Percentiles rank a stretch among this genome's conserved stretches.
phyloP scores from a whole-genome alignment of 1,140 invertebrate species.

The Caenorhabditis briggsae region DNA sequence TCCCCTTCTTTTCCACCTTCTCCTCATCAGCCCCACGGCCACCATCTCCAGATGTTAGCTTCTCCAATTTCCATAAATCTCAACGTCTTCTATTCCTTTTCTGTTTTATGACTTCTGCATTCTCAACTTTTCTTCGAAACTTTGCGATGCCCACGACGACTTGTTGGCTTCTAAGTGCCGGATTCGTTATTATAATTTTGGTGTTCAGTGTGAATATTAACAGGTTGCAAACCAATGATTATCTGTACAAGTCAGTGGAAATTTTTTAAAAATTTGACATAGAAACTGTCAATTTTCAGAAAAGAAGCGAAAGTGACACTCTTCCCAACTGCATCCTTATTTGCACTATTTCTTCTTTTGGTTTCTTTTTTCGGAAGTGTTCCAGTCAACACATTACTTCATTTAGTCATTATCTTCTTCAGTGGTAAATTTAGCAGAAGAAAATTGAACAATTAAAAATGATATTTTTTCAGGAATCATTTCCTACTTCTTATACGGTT shows the following conservation, averaged over 20 bases:
- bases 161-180: conserved; percentile 1
- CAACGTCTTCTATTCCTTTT: conserved; percentile 32
- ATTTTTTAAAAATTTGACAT: not conserved
- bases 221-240: conserved; percentile 49
- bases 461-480: not conserved
- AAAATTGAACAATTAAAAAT: no score
- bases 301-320: conserved; percentile 55
- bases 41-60: conserved; percentile 32
- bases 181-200: conserved; percentile 8
- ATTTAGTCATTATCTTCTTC: not conserved
- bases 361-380: conserved; percentile 15
- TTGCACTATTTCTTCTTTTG: conserved; percentile 10
- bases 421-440: not conserved
- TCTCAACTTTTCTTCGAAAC: not conserved
- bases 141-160: conserved; percentile 10
- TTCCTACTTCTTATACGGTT: conserved; percentile 20
- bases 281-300: conserved; percentile 8
- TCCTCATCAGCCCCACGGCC: conserved; percentile 34
- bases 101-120: not conserved
- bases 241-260: conserved; percentile 32
- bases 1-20: conserved; percentile 52
- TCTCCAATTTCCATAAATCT: not conserved
- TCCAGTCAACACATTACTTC: not conserved
- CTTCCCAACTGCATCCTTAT: conserved; percentile 40
- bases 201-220: conserved; percentile 42